Percentiles rank a stretch among this genome's conserved stretches.
Conservation (phyloP, 2,888 invertebrate genomes). For the Tinea semifulvella region DNA sequence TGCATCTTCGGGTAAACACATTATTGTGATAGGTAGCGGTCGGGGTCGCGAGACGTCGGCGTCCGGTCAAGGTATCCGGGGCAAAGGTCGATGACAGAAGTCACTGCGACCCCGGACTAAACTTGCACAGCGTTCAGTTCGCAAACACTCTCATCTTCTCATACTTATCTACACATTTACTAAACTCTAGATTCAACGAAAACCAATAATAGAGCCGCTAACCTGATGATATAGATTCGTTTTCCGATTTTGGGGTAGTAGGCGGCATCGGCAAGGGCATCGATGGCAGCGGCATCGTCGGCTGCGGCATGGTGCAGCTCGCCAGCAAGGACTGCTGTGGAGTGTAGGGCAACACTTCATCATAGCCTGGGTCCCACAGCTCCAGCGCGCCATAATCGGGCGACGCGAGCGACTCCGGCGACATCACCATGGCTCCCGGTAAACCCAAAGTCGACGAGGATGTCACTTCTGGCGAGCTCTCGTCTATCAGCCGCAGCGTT, state of each 20-base stretch:
- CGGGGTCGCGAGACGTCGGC: conserved; percentile 50
- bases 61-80: conserved; percentile 65
- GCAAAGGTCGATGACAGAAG: conserved; percentile 64
- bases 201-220: conserved; percentile 24
- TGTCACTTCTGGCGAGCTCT: conserved; percentile 79
- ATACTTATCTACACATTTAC: conserved; percentile 11
- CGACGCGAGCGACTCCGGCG: conserved; percentile 78
- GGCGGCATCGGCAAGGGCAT: conserved; percentile 61
- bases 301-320: conserved; percentile 58
- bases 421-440: conserved; percentile 78
- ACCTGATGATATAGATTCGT: conserved; percentile 65
- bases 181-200: conserved; percentile 13
- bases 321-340: conserved; percentile 51
- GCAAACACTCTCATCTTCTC: conserved; percentile 5
- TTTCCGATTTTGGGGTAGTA: conserved; percentile 62
- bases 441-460: conserved; percentile 79
- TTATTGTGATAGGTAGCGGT: conserved; percentile 37
- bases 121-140: not conserved
- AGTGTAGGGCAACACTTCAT: conserved; percentile 59
- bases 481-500: conserved; percentile 72
- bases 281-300: conserved; percentile 62
- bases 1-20: conserved; percentile 40
- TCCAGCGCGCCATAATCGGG: conserved; percentile 83
- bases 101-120: conserved; percentile 35
- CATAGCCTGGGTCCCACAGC: conserved; percentile 83